A percentile compares a stretch with the other conserved stretches of the same genome.
phyloP scores from a whole-genome alignment of 2,113 vertebrate genomes.

The Laterallus jamaicensis region DNA sequence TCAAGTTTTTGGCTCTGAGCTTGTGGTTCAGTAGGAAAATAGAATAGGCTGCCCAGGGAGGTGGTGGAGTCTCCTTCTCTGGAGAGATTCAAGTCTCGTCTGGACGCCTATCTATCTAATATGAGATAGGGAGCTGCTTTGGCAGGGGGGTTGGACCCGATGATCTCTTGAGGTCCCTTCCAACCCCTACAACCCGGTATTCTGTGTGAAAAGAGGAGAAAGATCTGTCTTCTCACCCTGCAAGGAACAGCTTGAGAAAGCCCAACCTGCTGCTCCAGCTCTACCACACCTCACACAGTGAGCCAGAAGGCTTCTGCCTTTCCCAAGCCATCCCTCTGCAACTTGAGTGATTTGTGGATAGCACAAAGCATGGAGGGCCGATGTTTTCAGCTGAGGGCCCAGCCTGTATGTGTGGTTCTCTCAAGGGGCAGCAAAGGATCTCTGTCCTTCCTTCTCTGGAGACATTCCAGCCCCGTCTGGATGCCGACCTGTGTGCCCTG shows the following conservation, averaged over 20 bases:
- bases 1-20: neutral
- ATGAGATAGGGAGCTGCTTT: too few species aligned
- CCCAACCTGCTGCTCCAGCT: neutral
- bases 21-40: neutral
- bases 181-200: too few species aligned
- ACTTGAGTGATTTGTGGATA: neutral
- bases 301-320: neutral
- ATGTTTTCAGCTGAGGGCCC: neutral
- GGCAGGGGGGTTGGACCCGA: too few species aligned
- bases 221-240: neutral
- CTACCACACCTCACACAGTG: accelerated
- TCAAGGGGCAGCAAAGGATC: neutral
- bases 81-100: too few species aligned
- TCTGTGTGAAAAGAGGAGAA: neutral
- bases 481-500: too few species aligned
- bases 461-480: too few species aligned
- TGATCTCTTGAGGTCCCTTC: too few species aligned
- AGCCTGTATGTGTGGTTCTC: accelerated
- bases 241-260: neutral
- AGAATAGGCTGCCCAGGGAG: too few species aligned
- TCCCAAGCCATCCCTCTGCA: neutral
- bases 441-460: neutral
- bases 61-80: too few species aligned
- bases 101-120: too few species aligned
- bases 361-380: neutral